Percentiles rank a stretch among this genome's conserved stretches.
phyloP scores from a whole-genome alignment of 2,113 vertebrate genomes.

The Petromus typicus region DNA sequence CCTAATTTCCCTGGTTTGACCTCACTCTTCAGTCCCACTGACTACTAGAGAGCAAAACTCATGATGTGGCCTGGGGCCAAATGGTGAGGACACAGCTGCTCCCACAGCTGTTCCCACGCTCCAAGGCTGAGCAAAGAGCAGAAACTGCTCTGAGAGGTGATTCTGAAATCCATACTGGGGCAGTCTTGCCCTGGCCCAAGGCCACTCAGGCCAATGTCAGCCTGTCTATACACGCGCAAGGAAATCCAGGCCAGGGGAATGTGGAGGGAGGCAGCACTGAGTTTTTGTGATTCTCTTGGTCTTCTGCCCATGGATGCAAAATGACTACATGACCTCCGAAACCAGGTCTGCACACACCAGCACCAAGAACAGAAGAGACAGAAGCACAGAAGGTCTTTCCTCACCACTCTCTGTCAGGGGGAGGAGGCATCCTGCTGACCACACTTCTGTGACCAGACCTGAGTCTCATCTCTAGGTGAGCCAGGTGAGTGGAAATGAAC shows the following conservation, averaged over 20 bases:
- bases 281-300: neutral
- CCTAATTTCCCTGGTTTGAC: neutral
- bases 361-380: neutral
- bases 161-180: neutral
- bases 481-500: neutral
- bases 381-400: neutral
- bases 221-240: neutral
- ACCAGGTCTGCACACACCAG: neutral
- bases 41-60: neutral
- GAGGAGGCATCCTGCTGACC: neutral
- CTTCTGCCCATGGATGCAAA: accelerated
- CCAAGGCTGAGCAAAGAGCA: neutral
- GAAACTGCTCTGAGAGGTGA: neutral
- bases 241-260: neutral
- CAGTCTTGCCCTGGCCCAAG: neutral
- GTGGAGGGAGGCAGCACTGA: accelerated
- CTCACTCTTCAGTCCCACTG: neutral
- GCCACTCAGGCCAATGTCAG: neutral
- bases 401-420: neutral
- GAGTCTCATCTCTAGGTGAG: neutral
- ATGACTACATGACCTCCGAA: neutral
- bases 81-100: neutral
- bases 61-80: neutral
- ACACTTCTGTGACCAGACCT: neutral
- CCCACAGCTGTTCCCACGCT: neutral